phyloP scores from a whole-genome alignment of 1,140 invertebrate species.

The Ylistrum balloti region DNA sequence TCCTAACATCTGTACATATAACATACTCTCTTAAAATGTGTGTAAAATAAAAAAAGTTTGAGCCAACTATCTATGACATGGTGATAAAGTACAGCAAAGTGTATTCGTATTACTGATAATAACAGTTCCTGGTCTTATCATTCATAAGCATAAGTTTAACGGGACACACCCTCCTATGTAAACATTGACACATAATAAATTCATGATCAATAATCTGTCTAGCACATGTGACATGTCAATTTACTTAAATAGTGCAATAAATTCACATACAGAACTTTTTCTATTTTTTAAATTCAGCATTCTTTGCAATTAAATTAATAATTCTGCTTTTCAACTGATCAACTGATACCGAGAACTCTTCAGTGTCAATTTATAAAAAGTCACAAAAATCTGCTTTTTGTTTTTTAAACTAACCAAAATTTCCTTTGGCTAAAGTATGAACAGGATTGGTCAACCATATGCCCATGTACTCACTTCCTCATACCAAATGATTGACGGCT shows the following conservation, averaged over 20 bases:
- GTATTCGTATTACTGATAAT: background rate
- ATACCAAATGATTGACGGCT: background rate
- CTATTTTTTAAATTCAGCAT: no score
- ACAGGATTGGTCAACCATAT: background rate
- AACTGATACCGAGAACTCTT: no score
- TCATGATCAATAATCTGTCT: background rate
- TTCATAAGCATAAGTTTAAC: conserved; percentile 29
- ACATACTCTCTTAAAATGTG: no score
- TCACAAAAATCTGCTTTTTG: background rate
- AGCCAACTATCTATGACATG: background rate
- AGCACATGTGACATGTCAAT: background rate
- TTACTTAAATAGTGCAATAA: background rate
- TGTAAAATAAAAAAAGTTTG: background rate
- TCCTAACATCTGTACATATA: no score
- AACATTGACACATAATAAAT: conserved; percentile 1
- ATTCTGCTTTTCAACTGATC: no score
- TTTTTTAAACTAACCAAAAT: background rate
- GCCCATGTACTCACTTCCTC: background rate
- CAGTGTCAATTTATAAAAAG: no score
- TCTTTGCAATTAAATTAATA: no score
- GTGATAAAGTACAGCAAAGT: background rate
- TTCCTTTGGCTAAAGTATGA: background rate
- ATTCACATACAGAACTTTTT: background rate
- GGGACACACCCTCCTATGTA: conserved; percentile 1
- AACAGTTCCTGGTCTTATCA: background rate